Evolutionary conservation across 1,140 invertebrate species (phyloP).

Genomic region (Sycophaga agraensis): DNA sequence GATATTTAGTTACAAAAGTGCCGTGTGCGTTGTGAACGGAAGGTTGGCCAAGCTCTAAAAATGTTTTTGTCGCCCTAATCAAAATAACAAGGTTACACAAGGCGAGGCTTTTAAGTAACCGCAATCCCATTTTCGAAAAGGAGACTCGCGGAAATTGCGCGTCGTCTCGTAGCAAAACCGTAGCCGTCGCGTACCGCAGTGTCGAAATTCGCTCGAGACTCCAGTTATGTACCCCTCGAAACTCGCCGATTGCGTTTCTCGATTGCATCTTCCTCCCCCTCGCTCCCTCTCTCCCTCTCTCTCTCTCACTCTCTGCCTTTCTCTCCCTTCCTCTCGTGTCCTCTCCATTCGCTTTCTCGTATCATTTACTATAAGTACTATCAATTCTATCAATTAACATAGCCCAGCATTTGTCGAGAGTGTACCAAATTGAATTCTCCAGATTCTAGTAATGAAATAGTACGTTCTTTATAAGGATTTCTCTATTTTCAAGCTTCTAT

Average conservation of each 20-base stretch:
- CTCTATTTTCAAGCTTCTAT: too few species aligned
- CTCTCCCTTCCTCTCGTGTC: too few species aligned
- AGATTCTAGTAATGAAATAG: neutral
- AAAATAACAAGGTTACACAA: constrained; percentile 24
- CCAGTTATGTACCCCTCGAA: constrained; percentile 4
- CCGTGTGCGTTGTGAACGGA: too few species aligned
- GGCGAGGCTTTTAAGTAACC: constrained; percentile 19
- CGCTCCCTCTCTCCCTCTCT: neutral
- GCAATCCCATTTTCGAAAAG: constrained; percentile 27
- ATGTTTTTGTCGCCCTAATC: constrained; percentile 8
- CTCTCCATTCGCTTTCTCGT: neutral
- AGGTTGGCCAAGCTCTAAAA: neutral
- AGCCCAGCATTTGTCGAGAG: neutral
- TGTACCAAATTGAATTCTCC: neutral
- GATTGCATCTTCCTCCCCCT: constrained; percentile 4
- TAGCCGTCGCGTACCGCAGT: neutral
- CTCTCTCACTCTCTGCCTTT: neutral
- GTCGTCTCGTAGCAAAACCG: neutral
- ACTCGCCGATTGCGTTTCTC: constrained; percentile 21
- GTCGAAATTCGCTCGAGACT: constrained; percentile 17
- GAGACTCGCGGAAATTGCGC: constrained; percentile 20
- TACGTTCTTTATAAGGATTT: too few species aligned
- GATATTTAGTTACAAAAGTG: too few species aligned
- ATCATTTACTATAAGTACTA: neutral
- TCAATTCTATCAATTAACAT: constrained; percentile 24